Conservation (phyloP, 2,888 invertebrate genomes). For the Taphrorychus bicolor region DNA sequence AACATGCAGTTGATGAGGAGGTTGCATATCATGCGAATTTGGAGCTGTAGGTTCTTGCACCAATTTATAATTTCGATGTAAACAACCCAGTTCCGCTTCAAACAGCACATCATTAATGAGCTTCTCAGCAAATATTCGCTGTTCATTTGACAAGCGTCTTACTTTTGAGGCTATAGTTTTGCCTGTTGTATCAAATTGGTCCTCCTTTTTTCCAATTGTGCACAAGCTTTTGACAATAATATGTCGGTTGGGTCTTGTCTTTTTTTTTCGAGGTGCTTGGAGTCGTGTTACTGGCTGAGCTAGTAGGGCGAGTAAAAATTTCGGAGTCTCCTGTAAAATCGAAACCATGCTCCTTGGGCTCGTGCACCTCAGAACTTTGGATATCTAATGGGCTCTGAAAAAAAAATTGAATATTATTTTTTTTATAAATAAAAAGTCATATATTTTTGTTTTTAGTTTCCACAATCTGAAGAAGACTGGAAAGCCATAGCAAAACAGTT, state of each 20-base stretch:
- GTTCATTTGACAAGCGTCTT: conserved; percentile 1
- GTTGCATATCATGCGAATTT: not conserved
- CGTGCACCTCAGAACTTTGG: not conserved
- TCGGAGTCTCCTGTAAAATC: no score
- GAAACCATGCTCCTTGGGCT: not conserved
- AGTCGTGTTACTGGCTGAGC: no score
- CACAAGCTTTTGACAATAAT: not conserved
- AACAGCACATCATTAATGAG: conserved; percentile 22
- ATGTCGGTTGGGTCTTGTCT: not conserved
- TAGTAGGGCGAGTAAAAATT: no score
- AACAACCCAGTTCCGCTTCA: conserved; percentile 16
- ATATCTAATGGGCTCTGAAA: not conserved
- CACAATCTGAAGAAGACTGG: no score
- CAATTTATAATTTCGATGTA: not conserved
- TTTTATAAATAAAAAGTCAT: not conserved
- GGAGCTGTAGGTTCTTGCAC: not conserved
- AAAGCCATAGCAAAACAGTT: conserved; percentile 42
- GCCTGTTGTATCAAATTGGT: conserved; percentile 14
- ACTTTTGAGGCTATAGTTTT: conserved; percentile 19
- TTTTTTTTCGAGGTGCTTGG: no score
- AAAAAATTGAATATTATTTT: not conserved
- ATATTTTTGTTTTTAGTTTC: conserved; percentile 2
- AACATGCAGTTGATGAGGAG: not conserved
- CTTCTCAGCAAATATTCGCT: conserved; percentile 21
- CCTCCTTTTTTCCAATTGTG: conserved; percentile 10